Base-by-base conservation (phyloP, 2,113 vertebrate genomes). In the Nycticryphes semicollaris region DNA sequence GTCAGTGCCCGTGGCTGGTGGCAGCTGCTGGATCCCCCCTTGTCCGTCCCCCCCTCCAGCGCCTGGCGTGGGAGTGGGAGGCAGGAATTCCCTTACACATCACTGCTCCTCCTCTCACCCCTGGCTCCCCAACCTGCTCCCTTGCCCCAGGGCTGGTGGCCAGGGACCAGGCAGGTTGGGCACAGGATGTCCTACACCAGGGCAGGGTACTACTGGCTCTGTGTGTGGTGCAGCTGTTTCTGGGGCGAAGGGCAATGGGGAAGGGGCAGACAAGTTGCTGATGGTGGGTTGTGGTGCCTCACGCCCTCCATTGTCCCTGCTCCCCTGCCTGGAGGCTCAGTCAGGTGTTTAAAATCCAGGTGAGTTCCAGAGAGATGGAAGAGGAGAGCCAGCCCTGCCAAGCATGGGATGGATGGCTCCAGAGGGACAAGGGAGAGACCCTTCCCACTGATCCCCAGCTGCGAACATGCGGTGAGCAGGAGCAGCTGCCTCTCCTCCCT, bases 31-130 rank as follows among this genome's bases (percentile, higher is more conserved):
- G 37, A 51, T 67, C 4, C 67, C 66, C 47, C 60, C 51, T 88
- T 3, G 6, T 20, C 45, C 0, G 25, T 70, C 75, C 48, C 37
- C 75, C 43, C 37, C 4, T 14, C 6, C 24, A 14, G n/a, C 45
- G 22, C 47, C 60, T 62, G 54, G 12, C 1, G 20, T 79, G 60
- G 41, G 62, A 84, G 31, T 3, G 27, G 43, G 73, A 89, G 43
- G 54, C 63, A 84, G 84, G 80, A 94, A 89, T 95, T 89, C 84
- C 77, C 41, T 89, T 86, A 53, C 51, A 39, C n/a, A 75, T 50
- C 69, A 12, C 14, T 3, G 7, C 51, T 83, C 41, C 67, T 85
- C 18, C 51, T 10, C n/a, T 66, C 3, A 0, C 7, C 9, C 30
- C 27, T 30, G 17, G 28, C 53, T 27, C 28, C 51, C 28, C 28